phyloP scores from a whole-genome alignment of 2,797 vertebrate species.

The Ataeniobius toweri region DNA sequence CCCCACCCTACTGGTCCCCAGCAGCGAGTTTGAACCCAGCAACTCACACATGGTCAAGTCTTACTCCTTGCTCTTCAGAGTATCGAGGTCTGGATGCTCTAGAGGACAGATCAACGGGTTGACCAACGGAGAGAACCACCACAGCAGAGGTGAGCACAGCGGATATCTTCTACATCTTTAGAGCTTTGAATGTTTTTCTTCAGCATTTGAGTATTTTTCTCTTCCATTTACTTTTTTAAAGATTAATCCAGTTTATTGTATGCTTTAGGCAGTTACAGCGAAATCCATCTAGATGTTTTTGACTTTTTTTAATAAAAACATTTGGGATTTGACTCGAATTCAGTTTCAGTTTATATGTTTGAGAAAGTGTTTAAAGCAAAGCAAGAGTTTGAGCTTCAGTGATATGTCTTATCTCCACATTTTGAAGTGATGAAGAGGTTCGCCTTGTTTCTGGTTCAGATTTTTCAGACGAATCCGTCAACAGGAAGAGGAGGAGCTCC shows the following conservation, averaged over 20 bases:
- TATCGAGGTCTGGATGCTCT: constrained; percentile 61
- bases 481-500: constrained; percentile 89
- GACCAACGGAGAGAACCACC: constrained; percentile 90
- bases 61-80: constrained; percentile 95
- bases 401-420: neutral
- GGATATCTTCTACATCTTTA: neutral
- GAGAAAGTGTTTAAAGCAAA: too few species aligned
- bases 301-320: neutral
- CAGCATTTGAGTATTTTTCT: neutral
- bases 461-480: constrained; percentile 82
- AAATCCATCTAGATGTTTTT: neutral
- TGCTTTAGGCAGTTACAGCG: neutral
- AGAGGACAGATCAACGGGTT: constrained; percentile 86
- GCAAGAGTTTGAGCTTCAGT: neutral
- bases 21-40: constrained; percentile 97
- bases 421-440: neutral
- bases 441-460: constrained; percentile 73
- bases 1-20: constrained; percentile 91
- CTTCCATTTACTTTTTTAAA: neutral
- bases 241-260: neutral
- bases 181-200: neutral
- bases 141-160: constrained; percentile 86
- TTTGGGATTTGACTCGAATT: too few species aligned
- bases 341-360: too few species aligned
- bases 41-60: constrained; percentile 99